Percentiles rank a stretch among this genome's conserved stretches.
Conservation (phyloP, 2,113 vertebrate genomes). For the Heterochromis multidens region DNA sequence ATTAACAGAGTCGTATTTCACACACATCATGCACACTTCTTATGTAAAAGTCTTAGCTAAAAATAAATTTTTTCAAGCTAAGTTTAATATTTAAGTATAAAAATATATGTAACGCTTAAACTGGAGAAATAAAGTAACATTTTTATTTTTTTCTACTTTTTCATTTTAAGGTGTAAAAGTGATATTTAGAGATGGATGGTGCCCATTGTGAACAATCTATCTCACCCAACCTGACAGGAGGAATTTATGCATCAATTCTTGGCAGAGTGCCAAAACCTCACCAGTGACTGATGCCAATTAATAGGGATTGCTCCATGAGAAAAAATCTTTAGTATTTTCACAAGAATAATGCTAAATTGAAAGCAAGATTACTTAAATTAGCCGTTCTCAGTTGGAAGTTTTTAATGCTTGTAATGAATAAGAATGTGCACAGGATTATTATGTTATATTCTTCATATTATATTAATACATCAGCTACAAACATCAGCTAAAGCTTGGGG, state of each 20-base stretch:
- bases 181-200: background rate
- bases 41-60: background rate
- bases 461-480: background rate
- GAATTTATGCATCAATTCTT: background rate
- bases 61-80: background rate
- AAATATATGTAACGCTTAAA: no score
- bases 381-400: no score
- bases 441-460: background rate
- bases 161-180: no score
- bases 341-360: background rate
- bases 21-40: background rate
- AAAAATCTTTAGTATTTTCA: background rate
- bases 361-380: background rate
- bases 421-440: background rate
- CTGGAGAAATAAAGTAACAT: no score
- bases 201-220: background rate
- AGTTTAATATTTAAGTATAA: no score
- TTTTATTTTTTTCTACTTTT: no score
- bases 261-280: background rate
- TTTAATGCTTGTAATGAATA: no score
- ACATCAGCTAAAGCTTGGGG: constrained; percentile 26
- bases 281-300: background rate
- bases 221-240: fast-evolving
- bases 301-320: background rate
- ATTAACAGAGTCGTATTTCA: background rate